Percentiles rank a stretch among this genome's conserved stretches.
phyloP scores from a whole-genome alignment of 2,888 invertebrate species.

The Dilophus febrilis region DNA sequence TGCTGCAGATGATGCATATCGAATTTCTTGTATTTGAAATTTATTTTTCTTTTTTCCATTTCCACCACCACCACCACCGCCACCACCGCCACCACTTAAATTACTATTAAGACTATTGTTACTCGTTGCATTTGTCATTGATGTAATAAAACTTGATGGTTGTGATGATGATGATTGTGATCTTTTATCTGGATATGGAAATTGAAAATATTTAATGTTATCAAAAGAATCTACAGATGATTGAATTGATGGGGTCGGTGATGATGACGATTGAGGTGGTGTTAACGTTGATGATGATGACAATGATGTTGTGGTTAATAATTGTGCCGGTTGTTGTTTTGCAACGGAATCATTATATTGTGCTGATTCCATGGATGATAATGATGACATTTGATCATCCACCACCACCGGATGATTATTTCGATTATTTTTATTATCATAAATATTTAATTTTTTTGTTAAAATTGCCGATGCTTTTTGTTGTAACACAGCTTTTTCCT shows the following conservation, averaged over 20 bases:
- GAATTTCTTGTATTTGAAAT: conserved; percentile 15
- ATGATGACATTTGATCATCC: too few species aligned
- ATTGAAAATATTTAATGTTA: conserved; percentile 9
- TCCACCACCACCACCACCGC: too few species aligned
- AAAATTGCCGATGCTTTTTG: not conserved
- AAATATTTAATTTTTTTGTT: not conserved
- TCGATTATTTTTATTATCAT: not conserved
- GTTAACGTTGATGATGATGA: too few species aligned
- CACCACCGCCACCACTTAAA: too few species aligned
- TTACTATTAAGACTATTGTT: conserved; percentile 3
- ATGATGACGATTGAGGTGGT: too few species aligned
- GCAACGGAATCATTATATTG: too few species aligned
- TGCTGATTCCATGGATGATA: too few species aligned
- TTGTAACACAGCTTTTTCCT: not conserved
- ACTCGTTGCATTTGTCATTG: not conserved
- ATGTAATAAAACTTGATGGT: too few species aligned
- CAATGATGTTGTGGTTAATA: too few species aligned
- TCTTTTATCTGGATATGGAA: conserved; percentile 17
- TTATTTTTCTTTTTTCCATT: conserved; percentile 13
- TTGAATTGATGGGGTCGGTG: too few species aligned
- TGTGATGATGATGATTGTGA: conserved; percentile 2
- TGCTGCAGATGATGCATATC: conserved; percentile 6
- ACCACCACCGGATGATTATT: too few species aligned
- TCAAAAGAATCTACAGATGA: not conserved
- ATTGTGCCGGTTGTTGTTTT: too few species aligned